Base-by-base conservation (phyloP, 2,113 vertebrate genomes). In the Buteo buteo region DNA sequence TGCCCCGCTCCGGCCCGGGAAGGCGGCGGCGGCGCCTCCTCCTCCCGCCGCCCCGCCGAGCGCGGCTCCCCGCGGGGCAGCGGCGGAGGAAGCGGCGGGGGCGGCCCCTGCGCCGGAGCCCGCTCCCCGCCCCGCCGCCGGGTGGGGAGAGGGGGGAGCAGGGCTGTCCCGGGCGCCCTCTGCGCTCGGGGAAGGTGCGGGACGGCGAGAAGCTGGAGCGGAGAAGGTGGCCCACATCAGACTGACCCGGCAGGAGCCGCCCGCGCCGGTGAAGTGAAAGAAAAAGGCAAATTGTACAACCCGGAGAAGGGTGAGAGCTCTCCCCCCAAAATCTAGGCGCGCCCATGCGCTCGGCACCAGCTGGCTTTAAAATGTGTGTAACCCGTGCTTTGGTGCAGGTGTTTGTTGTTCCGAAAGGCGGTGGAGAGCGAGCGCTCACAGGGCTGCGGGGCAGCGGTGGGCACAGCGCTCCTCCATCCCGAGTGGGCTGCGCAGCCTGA, bases 401-500 rank as follows among this genome's bases (percentile, higher is more conserved):
- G 55, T 11, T 52, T 45, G 45, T 81, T 4, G 2, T 28, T 52
- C 19, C 31, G 10, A 36, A 38, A 3, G 1, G 4, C 24, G 3
- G 34, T 14, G 45, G 17, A 44, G 45, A 34, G 17, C 2, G 42
- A 66, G 24, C 10, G 1, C 28, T 34, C 45, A 0, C n/a, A 8
- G 49, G 32, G 17, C 73, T 38, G 42, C 2, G 1, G 13, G 11
- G 13, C 8, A 34, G 21, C 1, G 0, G 8, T 32, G 42, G 52
- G 32, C 13, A 4, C 14, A 28, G 54, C 4, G 20, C n/a, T 62
- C 17, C 14, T 6, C 13, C 10, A 7, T 10, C 16, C 44, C 1
- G 0, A 20, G 22, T 0, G 12, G 70, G 34, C 57, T 66, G 16
- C 6, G 40, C 9, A 2, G 8, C 5, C 50, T 5, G 8, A 13